These are phyloP conservation scores for Percopsis transmontana DNA, from an alignment of 2,113 vertebrate genomes.

Conservation along the genomic window DNA sequence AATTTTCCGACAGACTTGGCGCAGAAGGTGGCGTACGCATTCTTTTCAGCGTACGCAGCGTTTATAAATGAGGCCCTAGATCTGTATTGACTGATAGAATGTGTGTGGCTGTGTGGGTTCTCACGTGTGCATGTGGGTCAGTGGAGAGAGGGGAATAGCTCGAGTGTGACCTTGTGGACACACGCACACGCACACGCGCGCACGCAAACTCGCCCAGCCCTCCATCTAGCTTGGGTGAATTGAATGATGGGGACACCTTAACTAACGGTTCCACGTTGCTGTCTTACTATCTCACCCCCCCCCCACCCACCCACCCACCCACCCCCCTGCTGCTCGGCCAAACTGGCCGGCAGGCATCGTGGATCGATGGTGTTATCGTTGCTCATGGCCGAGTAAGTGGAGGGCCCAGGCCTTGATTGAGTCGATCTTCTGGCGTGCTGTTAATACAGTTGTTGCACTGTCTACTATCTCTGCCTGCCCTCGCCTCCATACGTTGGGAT, in stretches of 20 bases:
- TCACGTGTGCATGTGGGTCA: constrained; percentile 1
- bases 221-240: constrained; percentile 23
- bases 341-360: constrained; percentile 7
- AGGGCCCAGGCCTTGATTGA: constrained; percentile 32
- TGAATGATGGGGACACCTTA: constrained; percentile 31
- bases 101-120: constrained; percentile 2
- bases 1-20: too few species aligned
- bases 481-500: background rate
- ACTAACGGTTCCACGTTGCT: constrained; percentile 23
- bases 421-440: constrained; percentile 28
- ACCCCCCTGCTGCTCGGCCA: constrained; percentile 2
- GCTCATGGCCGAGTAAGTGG: constrained; percentile 48
- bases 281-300: constrained; percentile 17
- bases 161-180: constrained; percentile 1
- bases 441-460: constrained; percentile 31
- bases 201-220: background rate
- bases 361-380: constrained; percentile 35
- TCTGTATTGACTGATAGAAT: background rate
- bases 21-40: too few species aligned
- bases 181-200: background rate
- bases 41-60: too few species aligned
- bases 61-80: too few species aligned
- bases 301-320: background rate
- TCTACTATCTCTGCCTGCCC: constrained; percentile 15
- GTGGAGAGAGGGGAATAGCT: background rate